Percentiles rank a stretch among this genome's conserved stretches.
Conservation (phyloP, 2,113 vertebrate genomes). For the Rhea americana region DNA sequence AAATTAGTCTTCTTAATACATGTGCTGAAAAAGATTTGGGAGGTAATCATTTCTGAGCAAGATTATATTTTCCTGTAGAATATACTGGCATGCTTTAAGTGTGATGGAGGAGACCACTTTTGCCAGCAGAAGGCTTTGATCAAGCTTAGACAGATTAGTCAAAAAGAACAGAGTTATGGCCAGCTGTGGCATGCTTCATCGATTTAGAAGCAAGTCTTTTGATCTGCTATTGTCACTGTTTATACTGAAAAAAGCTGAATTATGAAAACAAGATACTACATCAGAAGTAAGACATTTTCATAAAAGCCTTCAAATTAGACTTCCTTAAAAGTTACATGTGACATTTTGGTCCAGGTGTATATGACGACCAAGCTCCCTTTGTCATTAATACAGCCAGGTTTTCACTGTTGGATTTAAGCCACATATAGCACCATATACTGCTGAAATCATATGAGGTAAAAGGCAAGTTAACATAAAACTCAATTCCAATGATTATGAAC, state of each 20-base stretch:
- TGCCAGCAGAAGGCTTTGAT: conserved; percentile 5
- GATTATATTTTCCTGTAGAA: background rate
- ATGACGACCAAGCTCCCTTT: background rate
- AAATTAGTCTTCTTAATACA: background rate
- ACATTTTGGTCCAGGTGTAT: background rate
- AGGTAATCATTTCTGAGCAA: background rate
- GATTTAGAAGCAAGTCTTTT: background rate
- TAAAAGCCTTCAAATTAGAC: background rate
- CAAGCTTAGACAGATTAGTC: background rate
- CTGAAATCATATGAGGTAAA: background rate
- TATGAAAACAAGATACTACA: background rate
- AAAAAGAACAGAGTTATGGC: background rate
- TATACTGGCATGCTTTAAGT: background rate
- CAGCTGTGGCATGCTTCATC: background rate
- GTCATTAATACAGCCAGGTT: background rate
- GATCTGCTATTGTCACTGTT: background rate
- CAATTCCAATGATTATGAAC: background rate
- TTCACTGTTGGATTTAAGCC: background rate
- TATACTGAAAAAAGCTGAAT: background rate
- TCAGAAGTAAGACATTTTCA: background rate
- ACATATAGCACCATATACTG: background rate
- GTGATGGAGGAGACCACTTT: conserved; percentile 7
- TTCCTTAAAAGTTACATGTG: background rate
- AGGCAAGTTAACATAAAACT: background rate
- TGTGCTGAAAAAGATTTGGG: background rate